Conservation (phyloP, 1,140 invertebrate species). For the Lepidurus packardi region DNA sequence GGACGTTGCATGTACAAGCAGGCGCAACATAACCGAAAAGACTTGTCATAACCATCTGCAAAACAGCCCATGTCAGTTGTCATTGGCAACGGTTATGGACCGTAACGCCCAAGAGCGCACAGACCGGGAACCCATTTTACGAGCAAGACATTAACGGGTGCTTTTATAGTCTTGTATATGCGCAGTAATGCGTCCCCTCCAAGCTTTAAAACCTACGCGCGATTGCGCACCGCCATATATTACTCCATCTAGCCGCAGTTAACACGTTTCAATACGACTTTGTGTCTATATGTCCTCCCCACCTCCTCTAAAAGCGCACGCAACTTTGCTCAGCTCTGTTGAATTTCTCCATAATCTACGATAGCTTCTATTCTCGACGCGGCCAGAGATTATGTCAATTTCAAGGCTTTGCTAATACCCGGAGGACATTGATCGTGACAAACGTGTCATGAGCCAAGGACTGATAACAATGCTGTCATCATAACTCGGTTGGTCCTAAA, state of each 20-base stretch:
- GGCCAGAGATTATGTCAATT: neutral
- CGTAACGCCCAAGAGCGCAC: neutral
- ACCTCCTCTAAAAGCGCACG: neutral
- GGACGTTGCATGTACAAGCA: slow-evolving; percentile 1
- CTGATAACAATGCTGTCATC: neutral
- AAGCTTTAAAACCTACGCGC: neutral
- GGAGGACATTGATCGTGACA: neutral
- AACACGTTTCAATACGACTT: slow-evolving; percentile 5
- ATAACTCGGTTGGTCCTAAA: neutral
- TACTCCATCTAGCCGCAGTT: slow-evolving; percentile 7
- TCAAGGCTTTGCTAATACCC: neutral
- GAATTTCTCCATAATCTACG: neutral
- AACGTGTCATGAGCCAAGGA: neutral
- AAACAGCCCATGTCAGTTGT: slow-evolving; percentile 21
- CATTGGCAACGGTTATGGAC: slow-evolving; percentile 21
- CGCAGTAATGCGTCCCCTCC: neutral
- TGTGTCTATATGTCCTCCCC: neutral
- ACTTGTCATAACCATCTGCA: slow-evolving; percentile 21
- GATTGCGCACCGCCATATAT: slow-evolving; percentile 5
- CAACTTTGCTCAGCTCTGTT: neutral
- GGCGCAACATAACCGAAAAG: neutral
- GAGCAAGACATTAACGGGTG: slow-evolving; percentile 2
- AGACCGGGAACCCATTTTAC: neutral
- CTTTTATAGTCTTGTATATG: slow-evolving; percentile 13
- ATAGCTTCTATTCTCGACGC: neutral